Evolutionary conservation across 37 sponge, comb jelly and placozoan genomes (phyloP), one percentile per base, ranked within the genome.

Genomic region (Axinella damicornis): DNA sequence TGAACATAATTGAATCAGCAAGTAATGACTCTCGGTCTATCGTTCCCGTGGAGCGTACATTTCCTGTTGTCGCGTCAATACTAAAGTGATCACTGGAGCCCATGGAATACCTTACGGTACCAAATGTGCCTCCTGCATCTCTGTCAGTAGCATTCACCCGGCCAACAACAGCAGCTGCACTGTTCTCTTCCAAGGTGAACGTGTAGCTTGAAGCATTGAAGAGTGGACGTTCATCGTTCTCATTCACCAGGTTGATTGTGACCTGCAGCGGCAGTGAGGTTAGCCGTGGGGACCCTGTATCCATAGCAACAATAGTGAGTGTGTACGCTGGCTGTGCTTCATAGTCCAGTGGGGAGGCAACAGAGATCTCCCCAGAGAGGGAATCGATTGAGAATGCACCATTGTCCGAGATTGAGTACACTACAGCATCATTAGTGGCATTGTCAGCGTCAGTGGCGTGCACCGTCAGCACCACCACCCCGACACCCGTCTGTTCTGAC

Each of bases 221-320:
- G 1, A 63, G n/a, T 6, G 94, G 91, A 30, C 74, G 20, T 18
- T 66, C 77, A 39, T 90, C 91, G 46, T 94, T 90, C 17, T 62
- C 80, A 57, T 94, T 86, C 18, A 32, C 54, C 40, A 94, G 66
- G 0, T 21, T 58, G 21, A 94, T 79, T 4, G 24, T 73, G 55
- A 90, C 20, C 0, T 37, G 38, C 22, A 57, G 40, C 34, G 85
- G 41, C 18, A 80, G 54, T 6, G 78, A 64, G 0, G 73, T 52
- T 20, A 53, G 31, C 22, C 20, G 65, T 24, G 89, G 73, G 28
- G 75, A 70, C 9, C 97, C 97, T 2, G 69, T 79, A 72, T 96
- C 97, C 57, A 33, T 71, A 36, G 94, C 97, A 35, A 57, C 15
- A 9, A 96, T 65, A 4, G 37, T 78, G 54, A 96, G 74, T 1